Evolutionary conservation across 2,888 invertebrate species (phyloP).

Genomic region (Nasonovia ribisnigri): DNA sequence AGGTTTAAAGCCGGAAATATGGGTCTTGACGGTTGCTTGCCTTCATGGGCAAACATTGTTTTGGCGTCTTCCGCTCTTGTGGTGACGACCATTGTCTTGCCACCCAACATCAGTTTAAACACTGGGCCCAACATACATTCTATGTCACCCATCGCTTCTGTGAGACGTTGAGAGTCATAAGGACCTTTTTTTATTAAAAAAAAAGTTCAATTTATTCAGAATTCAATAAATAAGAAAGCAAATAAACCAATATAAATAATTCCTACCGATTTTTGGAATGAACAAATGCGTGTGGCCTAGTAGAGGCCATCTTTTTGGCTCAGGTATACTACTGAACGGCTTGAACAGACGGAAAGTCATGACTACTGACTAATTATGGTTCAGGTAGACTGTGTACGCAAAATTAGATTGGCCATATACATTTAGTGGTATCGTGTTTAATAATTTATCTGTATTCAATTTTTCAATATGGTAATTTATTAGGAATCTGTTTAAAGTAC

Average conservation of each 20-base stretch:
- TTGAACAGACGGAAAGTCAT: conserved; percentile 23
- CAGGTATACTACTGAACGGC: conserved; percentile 65
- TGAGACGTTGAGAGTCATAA: conserved; percentile 70
- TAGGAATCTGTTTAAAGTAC: not conserved
- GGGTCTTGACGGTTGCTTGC: conserved; percentile 72
- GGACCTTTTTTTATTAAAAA: conserved; percentile 47
- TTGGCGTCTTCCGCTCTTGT: conserved; percentile 73
- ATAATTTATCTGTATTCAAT: not conserved
- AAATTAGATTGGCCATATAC: not conserved
- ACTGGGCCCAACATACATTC: conserved; percentile 72
- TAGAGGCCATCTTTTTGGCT: conserved; percentile 69
- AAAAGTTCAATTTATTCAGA: not conserved
- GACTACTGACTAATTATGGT: not conserved
- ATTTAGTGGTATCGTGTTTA: not conserved
- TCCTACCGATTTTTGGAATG: conserved; percentile 69
- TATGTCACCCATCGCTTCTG: conserved; percentile 72
- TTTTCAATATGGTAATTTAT: not conserved
- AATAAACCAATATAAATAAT: not conserved
- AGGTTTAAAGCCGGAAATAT: conserved; percentile 73
- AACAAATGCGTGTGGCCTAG: conserved; percentile 71
- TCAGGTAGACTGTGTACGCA: not conserved
- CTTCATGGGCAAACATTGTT: conserved; percentile 73
- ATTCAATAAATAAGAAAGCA: not conserved
- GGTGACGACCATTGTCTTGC: conserved; percentile 71
- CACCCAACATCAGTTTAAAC: conserved; percentile 71